Evolutionary conservation across 1,140 invertebrate species (phyloP), one percentile per base, ranked within the genome.

Genomic region (Callitettix versicolor): DNA sequence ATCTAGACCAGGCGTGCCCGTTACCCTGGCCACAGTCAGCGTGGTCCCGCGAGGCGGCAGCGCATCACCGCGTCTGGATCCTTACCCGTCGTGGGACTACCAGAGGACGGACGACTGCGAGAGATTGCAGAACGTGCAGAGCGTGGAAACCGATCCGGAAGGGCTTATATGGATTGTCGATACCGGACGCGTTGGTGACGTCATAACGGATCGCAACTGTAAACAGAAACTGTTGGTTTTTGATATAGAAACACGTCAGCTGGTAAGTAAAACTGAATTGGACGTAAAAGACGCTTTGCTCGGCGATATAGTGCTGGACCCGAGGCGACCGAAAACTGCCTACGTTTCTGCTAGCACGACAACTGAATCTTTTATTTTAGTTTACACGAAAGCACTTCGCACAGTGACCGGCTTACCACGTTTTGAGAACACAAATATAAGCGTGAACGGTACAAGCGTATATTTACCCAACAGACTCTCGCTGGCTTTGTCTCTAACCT

Each of bases 111-210:
- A 74, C 0, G 67, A 76, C 59, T 86, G 84, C 66, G 64, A 60
- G 1, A 75, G 78, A 1, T 72, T 86, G 20, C 83, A 86, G 61
- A 79, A 79, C 55, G 81, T 85, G 3, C 81, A 84, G 63, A 79
- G 77, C 58, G 73, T 85, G 62, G 82, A 85, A 65, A 80, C 85
- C 18, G 82, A 85, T 60, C 73, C 73, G 0, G 69, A 72, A 20
- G 82, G 80, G 2, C 68, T 80, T 0, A 80, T 86, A 78, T 86
- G 83, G 83, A 75, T 84, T 1, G 61, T 85, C 38, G 84, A 86
- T 60, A 77, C 78, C 14, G 81, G 82, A 0, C 69, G 78, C 6
- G 70, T 78, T 0, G 38, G 57, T 20, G 71, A 69, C 0, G 74
- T 64, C 11, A 62, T 76, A 0, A 63, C 68, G 0, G 72, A 71